Evolutionary conservation across 1,140 invertebrate species (phyloP).

Genomic region (Orius laevigatus): DNA sequence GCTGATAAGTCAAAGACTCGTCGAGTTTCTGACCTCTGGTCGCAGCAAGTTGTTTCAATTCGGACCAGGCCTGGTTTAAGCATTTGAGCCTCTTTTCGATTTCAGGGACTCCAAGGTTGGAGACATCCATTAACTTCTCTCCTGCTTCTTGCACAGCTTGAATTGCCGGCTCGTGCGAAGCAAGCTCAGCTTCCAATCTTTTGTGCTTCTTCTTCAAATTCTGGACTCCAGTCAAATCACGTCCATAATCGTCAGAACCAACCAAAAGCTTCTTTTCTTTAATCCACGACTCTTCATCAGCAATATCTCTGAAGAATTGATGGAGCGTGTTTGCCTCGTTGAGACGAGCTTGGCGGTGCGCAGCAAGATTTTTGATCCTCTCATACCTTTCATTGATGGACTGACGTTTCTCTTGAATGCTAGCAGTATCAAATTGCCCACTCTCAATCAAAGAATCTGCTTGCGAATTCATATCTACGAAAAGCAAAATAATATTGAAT

Average conservation of each 20-base stretch:
- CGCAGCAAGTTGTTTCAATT: conserved; percentile 74
- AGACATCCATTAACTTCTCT: conserved; percentile 89
- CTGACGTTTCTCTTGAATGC: conserved; percentile 81
- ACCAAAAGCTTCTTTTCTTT: conserved; percentile 98
- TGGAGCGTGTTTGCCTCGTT: conserved; percentile 94
- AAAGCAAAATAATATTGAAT: conserved; percentile 16
- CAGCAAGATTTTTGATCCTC: conserved; percentile 80
- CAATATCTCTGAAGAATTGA: conserved; percentile 98
- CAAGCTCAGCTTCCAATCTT: conserved; percentile 86
- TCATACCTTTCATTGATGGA: conserved; percentile 91
- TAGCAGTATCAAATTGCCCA: conserved; percentile 85
- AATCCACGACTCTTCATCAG: conserved; percentile 99
- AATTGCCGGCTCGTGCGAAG: conserved; percentile 90
- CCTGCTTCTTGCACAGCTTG: conserved; percentile 94
- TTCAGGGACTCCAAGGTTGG: conserved; percentile 90
- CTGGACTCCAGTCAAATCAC: conserved; percentile 93
- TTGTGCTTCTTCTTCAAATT: conserved; percentile 98
- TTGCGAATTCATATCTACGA: conserved; percentile 74
- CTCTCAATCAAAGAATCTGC: conserved; percentile 87
- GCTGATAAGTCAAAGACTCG: conserved; percentile 87
- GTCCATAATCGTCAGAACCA: conserved; percentile 93
- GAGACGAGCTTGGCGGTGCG: conserved; percentile 73
- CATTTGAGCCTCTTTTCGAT: conserved; percentile 77
- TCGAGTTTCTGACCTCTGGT: conserved; percentile 83
- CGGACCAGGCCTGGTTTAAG: conserved; percentile 75